These are phyloP conservation scores for Anarhynchus alexandrinus DNA, from an alignment of 2,113 vertebrate species.

Conservation along the genomic window DNA sequence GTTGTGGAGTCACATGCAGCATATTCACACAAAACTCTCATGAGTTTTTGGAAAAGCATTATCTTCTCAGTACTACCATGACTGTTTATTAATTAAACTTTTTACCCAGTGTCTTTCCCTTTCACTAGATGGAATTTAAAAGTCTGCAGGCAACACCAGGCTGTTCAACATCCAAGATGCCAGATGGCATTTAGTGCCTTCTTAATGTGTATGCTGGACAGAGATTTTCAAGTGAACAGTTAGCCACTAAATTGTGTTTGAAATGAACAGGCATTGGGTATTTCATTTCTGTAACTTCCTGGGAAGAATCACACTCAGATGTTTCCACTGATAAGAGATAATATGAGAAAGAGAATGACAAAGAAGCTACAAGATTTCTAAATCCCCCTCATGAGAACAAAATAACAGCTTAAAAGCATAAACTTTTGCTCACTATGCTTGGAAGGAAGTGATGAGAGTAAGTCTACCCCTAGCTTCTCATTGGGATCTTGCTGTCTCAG, in stretches of 20 bases:
- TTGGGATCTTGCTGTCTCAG: not conserved
- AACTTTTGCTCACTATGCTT: not conserved
- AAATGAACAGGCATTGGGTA: not conserved
- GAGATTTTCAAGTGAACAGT: not conserved
- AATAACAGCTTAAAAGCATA: not conserved
- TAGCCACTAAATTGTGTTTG: not conserved
- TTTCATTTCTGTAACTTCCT: not conserved
- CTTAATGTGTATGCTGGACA: too few relatives aligned
- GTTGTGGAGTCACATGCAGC: not conserved
- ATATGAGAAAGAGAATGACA: not conserved
- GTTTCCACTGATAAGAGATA: not conserved
- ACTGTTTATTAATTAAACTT: not conserved
- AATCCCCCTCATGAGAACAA: not conserved
- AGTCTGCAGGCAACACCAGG: not conserved
- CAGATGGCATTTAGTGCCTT: too few relatives aligned
- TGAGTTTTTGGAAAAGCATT: not conserved
- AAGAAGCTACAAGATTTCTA: not conserved
- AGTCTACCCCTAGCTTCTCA: not conserved
- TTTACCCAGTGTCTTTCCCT: not conserved
- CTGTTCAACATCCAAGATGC: too few relatives aligned
- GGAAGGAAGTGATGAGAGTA: not conserved
- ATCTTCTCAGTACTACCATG: not conserved
- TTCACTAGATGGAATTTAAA: not conserved
- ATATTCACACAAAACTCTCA: not conserved
- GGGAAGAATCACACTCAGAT: not conserved